A percentile compares a stretch with the other conserved stretches of the same genome.
Conservation (phyloP, 2,113 vertebrate species). For the Platichthys flesus region DNA sequence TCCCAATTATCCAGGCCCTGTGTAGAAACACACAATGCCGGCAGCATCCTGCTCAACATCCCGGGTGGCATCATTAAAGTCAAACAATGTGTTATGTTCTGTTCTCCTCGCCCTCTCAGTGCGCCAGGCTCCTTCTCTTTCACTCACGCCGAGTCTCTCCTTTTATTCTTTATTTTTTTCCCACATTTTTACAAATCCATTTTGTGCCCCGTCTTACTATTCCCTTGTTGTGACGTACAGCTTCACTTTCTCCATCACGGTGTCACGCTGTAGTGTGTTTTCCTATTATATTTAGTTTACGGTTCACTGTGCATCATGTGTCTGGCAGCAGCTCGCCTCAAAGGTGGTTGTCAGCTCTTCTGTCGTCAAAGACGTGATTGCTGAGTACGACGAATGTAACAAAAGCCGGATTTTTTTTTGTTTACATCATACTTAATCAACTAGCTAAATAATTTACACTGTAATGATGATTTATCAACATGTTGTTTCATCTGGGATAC, state of each 20-base stretch:
- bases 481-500: background rate
- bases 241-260: slow-evolving; percentile 36
- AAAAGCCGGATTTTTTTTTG: background rate
- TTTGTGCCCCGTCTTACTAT: slow-evolving; percentile 29
- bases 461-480: background rate
- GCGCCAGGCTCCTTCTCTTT: slow-evolving; percentile 37
- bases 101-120: slow-evolving; percentile 43
- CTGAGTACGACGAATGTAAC: slow-evolving; percentile 5
- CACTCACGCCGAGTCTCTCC: slow-evolving; percentile 26
- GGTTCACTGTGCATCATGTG: slow-evolving; percentile 39
- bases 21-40: slow-evolving; percentile 69
- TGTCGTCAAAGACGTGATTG: background rate
- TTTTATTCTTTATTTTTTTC: background rate
- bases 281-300: slow-evolving; percentile 52
- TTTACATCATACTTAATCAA: background rate
- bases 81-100: slow-evolving; percentile 75
- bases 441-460: background rate
- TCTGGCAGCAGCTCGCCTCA: slow-evolving; percentile 33
- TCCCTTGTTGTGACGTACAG: slow-evolving; percentile 37
- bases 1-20: slow-evolving; percentile 68
- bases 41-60: slow-evolving; percentile 65
- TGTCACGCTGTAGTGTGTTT: slow-evolving; percentile 36
- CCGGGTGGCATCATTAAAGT: slow-evolving; percentile 81
- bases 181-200: slow-evolving; percentile 24
- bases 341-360: slow-evolving; percentile 29